Base-by-base conservation (phyloP, 2,113 vertebrate species). In the Globicephala melas region DNA sequence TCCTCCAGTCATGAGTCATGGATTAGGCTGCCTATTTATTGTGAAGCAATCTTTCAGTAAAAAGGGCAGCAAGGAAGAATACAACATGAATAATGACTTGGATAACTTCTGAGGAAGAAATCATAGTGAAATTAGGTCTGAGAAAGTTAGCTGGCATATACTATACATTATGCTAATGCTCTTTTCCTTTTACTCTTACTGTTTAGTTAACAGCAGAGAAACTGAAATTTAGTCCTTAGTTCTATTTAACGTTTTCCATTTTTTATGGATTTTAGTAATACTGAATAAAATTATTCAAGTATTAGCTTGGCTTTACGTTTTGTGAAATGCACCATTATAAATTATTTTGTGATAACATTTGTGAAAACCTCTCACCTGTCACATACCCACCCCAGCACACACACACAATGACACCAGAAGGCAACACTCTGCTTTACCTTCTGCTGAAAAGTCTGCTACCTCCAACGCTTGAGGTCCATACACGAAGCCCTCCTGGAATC, bases 371-470 rank as follows among this genome's bases (percentile, higher is more conserved):
- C 87, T 94, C 76, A 58, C 65, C 91, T 95, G 77, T 82, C 81
- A 77, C 3, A 47, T 80, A 95, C 68, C 87, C 53, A 96, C 53
- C 67, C 96, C 97, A 94, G 91, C 91, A 97, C 97, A 98, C 28
- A 97, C 91, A 97, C 58, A 96, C 67, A 97, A 82, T 58, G 89
- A 98, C 96, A 98, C 96, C 96, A 97, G 87, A 98, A 98, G 79
- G 89, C 93, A 98, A 93, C 92, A 97, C 93, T 97, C 96, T 91
- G 96, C 97, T 97, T 96, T 82, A 76, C 84, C 85, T 98, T 98
- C 97, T 96, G 96, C 93, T 97, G 97, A 97, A 97, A 97, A 98
- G 96, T 97, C 97, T 97, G 91, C 95, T 55, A 95, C 80, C 93
- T 95, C 91, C 92, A 98, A 95, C 73, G 92, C 83, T 73, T 97